Base-by-base conservation (phyloP, 2,113 vertebrate genomes). In the Polypterus bichir region DNA sequence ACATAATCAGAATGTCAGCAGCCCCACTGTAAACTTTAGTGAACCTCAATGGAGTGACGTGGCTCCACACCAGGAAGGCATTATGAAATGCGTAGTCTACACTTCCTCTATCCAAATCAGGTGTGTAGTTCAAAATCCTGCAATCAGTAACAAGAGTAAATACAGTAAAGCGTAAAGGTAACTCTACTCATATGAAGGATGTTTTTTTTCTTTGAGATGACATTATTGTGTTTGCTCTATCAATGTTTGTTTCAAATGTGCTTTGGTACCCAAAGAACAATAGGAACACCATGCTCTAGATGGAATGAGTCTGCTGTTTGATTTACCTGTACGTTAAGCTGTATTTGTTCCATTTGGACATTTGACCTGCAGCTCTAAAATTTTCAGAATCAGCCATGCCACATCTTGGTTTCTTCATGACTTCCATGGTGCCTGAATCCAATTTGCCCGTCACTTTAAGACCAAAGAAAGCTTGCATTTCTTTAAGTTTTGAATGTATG, bases 391-490 rank as follows among this genome's bases (percentile, higher is more conserved):
- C 84, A 0, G 83, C 74, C 1, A 84, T 0, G 3, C 86, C 86
- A 64, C 84, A 88, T 62, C 86, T 71, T 53, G 84, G 76, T 8
- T 9, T 9, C 53, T 59, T 54, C 55, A 88, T 70, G 4, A 68
- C 57, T 9, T 49, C 44, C 67, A 69, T 6, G 3, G 70, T 66
- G n/a, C 5, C 66, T 27, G 4, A 0, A 44, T 65, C 58, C 61
- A 88, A 46, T 27, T 44, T 70, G 55, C 84, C 86, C 27, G 81
- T 88, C 57, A 75, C 0, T 2, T 63, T 59, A 51, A 88, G 63
- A 56, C 64, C 71, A 56, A 79, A 86, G 69, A 81, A 86, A 1
- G n/a, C 73, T 57, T 88, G 77, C 86, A 88, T 80, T 60, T 68
- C 44, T 69, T 72, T 80, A 61, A 88, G 70, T 52, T 67, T 78